Evolutionary conservation across 1,140 invertebrate species (phyloP).

Genomic region (Drosophila biarmipes): DNA sequence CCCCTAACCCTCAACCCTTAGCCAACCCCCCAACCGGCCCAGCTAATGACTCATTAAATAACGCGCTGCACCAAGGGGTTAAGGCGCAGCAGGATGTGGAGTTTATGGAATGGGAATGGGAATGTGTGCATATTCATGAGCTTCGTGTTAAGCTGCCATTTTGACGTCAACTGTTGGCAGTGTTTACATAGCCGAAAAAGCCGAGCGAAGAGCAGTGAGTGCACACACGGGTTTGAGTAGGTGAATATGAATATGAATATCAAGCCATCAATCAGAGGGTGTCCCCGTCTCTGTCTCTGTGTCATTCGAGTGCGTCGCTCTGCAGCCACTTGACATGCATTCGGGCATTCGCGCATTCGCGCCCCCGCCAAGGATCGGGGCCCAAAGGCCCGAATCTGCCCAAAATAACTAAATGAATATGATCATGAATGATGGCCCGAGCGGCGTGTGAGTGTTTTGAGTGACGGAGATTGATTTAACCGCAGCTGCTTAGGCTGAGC

Average conservation of each 20-base stretch:
- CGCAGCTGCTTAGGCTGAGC: not conserved
- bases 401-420: slow-evolving; percentile 29
- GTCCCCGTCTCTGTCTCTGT: slow-evolving; percentile 43
- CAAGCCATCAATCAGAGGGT: slow-evolving; percentile 67
- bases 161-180: slow-evolving; percentile 64
- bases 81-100: not conserved
- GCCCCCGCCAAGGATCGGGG: not conserved
- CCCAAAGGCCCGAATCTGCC: too few relatives aligned
- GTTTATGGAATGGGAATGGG: too few relatives aligned
- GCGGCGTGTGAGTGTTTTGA: slow-evolving; percentile 2
- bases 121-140: slow-evolving; percentile 78
- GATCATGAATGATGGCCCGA: slow-evolving; percentile 19
- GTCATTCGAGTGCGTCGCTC: slow-evolving; percentile 23
- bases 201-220: slow-evolving; percentile 39
- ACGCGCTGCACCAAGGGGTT: slow-evolving; percentile 56
- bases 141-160: slow-evolving; percentile 82
- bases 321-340: slow-evolving; percentile 69
- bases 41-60: slow-evolving; percentile 81
- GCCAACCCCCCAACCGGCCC: not conserved
- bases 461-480: slow-evolving; percentile 10
- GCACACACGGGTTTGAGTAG: slow-evolving; percentile 41
- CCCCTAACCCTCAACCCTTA: not conserved
- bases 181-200: slow-evolving; percentile 60
- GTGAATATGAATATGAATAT: slow-evolving; percentile 64
- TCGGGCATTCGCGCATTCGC: not conserved